Conservation (phyloP, 2,888 invertebrate genomes). For the Mesorhabditis spiculigera region DNA sequence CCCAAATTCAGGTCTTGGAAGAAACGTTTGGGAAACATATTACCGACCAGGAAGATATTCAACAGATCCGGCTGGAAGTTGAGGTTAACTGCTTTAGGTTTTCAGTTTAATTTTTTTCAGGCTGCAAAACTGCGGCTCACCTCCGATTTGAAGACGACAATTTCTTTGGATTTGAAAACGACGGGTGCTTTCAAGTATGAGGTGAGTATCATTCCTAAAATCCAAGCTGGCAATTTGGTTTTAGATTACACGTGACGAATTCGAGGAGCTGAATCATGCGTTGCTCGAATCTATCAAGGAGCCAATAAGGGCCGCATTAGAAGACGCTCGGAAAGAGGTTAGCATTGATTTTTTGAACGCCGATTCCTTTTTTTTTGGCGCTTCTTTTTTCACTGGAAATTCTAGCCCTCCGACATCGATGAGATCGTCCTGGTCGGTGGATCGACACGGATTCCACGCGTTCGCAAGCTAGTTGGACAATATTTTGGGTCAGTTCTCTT, state of each 20-base stretch:
- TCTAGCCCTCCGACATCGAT: constrained; percentile 58
- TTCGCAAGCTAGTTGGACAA: constrained; percentile 60
- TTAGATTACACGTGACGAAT: constrained; percentile 59
- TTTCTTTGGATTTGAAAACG: constrained; percentile 57
- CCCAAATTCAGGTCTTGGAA: constrained; percentile 41
- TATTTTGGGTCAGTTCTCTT: constrained; percentile 57
- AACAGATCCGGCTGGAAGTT: constrained; percentile 60
- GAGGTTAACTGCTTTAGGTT: constrained; percentile 45
- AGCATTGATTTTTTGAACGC: background rate
- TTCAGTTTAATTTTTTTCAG: constrained; percentile 29
- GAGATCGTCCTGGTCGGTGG: constrained; percentile 65
- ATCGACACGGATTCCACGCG: constrained; percentile 63
- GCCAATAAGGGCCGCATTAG: constrained; percentile 61
- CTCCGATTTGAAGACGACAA: constrained; percentile 32
- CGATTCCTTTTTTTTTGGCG: constrained; percentile 6
- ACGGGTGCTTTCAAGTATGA: constrained; percentile 50
- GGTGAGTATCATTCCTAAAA: constrained; percentile 15
- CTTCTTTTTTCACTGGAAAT: constrained; percentile 18
- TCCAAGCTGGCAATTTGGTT: constrained; percentile 16
- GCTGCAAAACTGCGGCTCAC: constrained; percentile 38
- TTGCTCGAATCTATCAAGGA: constrained; percentile 61
- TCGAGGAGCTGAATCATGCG: constrained; percentile 62
- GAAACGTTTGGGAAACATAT: constrained; percentile 51
- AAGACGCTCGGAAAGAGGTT: constrained; percentile 49
- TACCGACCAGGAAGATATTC: constrained; percentile 61